These are phyloP conservation scores for Parelbella ahira DNA, from an alignment of 2,888 invertebrate species.

Conservation along the genomic window DNA sequence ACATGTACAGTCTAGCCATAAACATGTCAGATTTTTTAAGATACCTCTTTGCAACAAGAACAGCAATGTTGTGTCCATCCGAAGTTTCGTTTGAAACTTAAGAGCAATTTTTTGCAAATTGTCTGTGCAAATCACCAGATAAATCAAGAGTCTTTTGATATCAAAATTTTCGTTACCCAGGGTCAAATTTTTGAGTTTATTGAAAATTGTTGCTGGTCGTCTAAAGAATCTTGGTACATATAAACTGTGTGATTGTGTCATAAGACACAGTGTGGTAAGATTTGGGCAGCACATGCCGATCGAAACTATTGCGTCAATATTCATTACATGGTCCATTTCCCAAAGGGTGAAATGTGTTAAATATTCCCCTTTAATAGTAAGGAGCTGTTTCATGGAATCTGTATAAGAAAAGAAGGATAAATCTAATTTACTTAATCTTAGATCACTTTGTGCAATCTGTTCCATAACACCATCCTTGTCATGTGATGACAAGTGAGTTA, in stretches of 20 bases:
- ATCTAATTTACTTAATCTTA: constrained; percentile 57
- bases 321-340: constrained; percentile 68
- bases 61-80: constrained; percentile 54
- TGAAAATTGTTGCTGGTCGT: constrained; percentile 54
- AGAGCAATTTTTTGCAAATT: constrained; percentile 59
- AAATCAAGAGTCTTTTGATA: constrained; percentile 56
- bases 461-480: constrained; percentile 69
- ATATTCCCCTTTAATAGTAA: constrained; percentile 60
- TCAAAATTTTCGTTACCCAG: constrained; percentile 68
- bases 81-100: constrained; percentile 67
- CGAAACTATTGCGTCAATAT: constrained; percentile 56
- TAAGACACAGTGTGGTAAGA: constrained; percentile 58
- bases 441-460: constrained; percentile 58
- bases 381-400: constrained; percentile 57
- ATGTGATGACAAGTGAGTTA: constrained; percentile 66
- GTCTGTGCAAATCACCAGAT: constrained; percentile 62
- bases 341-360: constrained; percentile 70
- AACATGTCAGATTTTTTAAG: constrained; percentile 52
- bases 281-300: constrained; percentile 68
- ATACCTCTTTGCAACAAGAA: constrained; percentile 56
- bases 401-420: constrained; percentile 71
- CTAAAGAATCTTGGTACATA: constrained; percentile 56
- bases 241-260: constrained; percentile 65
- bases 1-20: constrained; percentile 73
- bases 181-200: constrained; percentile 55